Evolutionary conservation across 2,113 vertebrate genomes (phyloP).

Genomic region (Rissa tridactyla): DNA sequence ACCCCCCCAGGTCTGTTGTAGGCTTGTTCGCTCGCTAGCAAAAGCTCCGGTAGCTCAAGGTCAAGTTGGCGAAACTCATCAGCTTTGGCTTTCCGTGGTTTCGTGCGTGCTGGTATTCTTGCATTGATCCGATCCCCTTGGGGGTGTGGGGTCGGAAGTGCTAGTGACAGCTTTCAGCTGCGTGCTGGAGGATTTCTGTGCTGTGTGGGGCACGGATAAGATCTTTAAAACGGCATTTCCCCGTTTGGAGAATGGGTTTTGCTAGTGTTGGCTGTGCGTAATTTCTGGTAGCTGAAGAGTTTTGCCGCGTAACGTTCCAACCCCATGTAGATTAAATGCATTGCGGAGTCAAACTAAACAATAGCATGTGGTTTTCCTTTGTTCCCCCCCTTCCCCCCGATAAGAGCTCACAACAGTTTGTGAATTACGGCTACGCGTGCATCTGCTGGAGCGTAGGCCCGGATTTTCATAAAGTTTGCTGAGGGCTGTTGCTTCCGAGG

Average conservation of each 20-base stretch:
- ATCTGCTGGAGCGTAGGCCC: neutral
- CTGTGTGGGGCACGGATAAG: neutral
- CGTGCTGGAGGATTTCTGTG: neutral
- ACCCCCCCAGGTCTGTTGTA: too few species aligned
- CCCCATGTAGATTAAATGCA: neutral
- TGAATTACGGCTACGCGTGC: neutral
- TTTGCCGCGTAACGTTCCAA: neutral
- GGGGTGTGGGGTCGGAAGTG: neutral
- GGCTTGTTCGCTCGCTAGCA: too few species aligned
- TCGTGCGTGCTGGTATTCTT: neutral
- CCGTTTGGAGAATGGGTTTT: neutral
- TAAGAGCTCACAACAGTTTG: neutral
- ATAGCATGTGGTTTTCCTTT: conserved; percentile 19
- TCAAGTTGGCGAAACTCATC: neutral
- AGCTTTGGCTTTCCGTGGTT: neutral
- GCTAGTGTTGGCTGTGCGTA: neutral
- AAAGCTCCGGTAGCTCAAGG: neutral
- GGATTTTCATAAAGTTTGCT: conserved; percentile 2
- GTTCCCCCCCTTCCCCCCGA: neutral
- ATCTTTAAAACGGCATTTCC: neutral
- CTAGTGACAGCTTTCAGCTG: neutral
- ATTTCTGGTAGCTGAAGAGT: neutral
- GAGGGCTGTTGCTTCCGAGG: neutral
- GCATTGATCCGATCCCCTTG: neutral
- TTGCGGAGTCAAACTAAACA: neutral